Evolutionary conservation across 2,113 vertebrate species (phyloP), one percentile per base, ranked within the genome.

Genomic region (Nibea albiflora): DNA sequence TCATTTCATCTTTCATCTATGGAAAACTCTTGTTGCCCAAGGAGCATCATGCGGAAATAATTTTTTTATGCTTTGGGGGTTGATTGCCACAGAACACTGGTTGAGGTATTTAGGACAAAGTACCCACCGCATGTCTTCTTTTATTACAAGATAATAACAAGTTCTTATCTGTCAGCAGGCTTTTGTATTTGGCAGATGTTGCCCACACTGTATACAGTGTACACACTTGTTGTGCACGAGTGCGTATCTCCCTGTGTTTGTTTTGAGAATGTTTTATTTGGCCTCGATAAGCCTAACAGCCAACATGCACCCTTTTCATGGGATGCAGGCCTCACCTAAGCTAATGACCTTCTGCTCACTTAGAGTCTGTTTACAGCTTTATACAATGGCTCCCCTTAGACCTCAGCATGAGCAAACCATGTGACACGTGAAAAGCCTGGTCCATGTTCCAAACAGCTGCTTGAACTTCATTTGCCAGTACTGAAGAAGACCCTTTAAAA

Each of bases 341-440:
- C n/a, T 22, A 0, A 26, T 80, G 61, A 31, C 1, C 35, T 15
- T 81, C 16, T 73, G 14, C 69, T 39, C 2, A 42, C 46, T 66
- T 56, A 1, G 44, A 89, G 62, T 70, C 15, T 83, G 80, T 83
- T 90, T 85, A 73, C 63, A 71, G 47, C 26, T 26, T 35, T 61
- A 35, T 76, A 82, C 84, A 91, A 80, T 80, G 81, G 20, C 12
- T 62, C 60, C 28, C 69, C 78, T 91, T 53, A 92, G 69, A 80
- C 22, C 66, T 53, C 57, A 70, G 44, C 77, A 66, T 78, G 56
- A 47, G 64, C 63, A 68, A 49, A 73, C 11, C 85, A 92, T 85
- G 80, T 92, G 85, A 87, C 76, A 31, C 22, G 52, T 22, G 60
- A 20, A 58, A 68, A 72, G 11, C 75, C 42, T 56, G 56, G 7